Evolutionary conservation across 2,888 invertebrate genomes (phyloP).

Genomic region (Eubasilissa splendida): DNA sequence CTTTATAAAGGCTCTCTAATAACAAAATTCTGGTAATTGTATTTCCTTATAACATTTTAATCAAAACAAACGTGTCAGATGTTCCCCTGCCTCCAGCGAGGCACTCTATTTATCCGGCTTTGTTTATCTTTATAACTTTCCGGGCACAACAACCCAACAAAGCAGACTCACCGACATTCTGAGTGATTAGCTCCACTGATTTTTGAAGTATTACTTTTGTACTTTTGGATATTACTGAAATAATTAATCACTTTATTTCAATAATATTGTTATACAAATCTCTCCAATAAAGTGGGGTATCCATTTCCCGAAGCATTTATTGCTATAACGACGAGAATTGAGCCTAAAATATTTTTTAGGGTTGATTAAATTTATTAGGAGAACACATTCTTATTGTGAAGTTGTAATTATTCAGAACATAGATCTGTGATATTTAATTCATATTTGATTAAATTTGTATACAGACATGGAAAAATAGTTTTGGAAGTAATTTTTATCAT

Average conservation of each 20-base stretch:
- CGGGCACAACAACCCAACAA: conserved; percentile 36
- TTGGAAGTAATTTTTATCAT: too few species aligned
- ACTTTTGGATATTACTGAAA: background rate
- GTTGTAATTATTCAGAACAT: too few species aligned
- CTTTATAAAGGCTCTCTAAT: too few species aligned
- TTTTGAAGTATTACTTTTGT: background rate
- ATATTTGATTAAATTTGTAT: too few species aligned
- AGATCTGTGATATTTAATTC: too few species aligned
- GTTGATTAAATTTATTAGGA: too few species aligned
- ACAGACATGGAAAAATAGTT: too few species aligned
- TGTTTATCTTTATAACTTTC: conserved; percentile 35
- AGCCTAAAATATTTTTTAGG: too few species aligned
- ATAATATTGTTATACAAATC: background rate
- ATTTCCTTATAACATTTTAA: background rate
- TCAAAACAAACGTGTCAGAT: background rate
- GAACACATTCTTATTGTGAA: too few species aligned
- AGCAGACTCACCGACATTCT: conserved; percentile 20
- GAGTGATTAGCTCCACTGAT: background rate
- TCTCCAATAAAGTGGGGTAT: too few species aligned
- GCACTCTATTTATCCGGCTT: background rate
- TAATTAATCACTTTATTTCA: background rate
- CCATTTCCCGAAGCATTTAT: too few species aligned
- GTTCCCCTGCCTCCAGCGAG: background rate
- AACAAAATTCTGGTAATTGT: background rate
- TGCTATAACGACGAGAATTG: too few species aligned